Conservation (phyloP, 2,113 vertebrate genomes). For the Tragelaphus strepsiceros region DNA sequence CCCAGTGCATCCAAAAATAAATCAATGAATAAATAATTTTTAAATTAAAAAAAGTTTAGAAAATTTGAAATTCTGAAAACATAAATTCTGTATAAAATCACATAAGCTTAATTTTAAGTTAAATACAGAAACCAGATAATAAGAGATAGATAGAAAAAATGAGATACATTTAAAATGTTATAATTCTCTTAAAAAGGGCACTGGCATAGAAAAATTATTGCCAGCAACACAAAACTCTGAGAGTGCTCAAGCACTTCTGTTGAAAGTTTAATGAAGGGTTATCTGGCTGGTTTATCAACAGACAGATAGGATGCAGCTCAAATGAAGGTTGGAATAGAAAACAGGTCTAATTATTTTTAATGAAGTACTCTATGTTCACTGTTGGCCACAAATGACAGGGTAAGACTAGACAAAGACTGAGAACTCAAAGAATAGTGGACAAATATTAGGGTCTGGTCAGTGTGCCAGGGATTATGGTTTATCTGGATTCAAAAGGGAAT, state of each 20-base stretch:
- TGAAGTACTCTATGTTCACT: neutral
- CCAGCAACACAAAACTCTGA: neutral
- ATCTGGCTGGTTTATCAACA: neutral
- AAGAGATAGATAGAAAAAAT: neutral
- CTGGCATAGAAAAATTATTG: neutral
- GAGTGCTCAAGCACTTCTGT: neutral
- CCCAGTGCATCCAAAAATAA: neutral
- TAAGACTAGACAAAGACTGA: neutral
- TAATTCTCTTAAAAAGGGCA: neutral
- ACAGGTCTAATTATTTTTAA: slow-evolving; percentile 23
- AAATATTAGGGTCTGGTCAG: neutral
- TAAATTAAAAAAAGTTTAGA: neutral
- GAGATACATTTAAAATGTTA: neutral
- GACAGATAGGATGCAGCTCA: neutral
- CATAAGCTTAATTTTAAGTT: slow-evolving; percentile 37
- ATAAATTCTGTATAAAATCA: neutral
- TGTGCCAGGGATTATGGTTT: neutral
- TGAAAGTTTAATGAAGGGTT: slow-evolving; percentile 4
- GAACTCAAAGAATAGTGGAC: neutral
- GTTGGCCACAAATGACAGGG: neutral
- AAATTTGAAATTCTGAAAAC: neutral
- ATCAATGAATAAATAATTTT: neutral
- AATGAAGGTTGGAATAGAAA: neutral
- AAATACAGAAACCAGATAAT: neutral
- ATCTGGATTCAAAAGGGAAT: neutral